Evolutionary conservation across 1,140 invertebrate genomes (phyloP), one percentile per base, ranked within the genome.

Genomic region (Drosophila rufa): DNA sequence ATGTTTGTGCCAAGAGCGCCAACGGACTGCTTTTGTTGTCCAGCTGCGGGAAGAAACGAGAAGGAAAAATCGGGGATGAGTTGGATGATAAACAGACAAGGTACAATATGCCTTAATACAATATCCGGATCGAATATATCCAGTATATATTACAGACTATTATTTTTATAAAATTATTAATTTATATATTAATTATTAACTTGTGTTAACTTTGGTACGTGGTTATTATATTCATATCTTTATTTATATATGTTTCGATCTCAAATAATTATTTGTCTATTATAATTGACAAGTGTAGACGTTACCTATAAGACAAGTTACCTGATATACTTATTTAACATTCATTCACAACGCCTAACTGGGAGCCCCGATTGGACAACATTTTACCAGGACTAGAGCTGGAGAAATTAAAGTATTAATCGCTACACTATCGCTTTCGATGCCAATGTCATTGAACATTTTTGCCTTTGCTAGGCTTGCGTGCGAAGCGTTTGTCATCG

Each of bases 11-110:
- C 75, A 99, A 94, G 30, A 99, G 94, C 30, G 98, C 98, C 91
- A 99, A 94, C 14, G 98, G 98, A 94, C 97, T 98, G 93, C 98
- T 98, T 94, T 99, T 98, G 57, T 97, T 97, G 93, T 99, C 98
- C 94, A 98, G 95, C 98, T 99, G 95, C 65, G 96, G 96, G 93
- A 94, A 94, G 93, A 94, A 66, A 85, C 14, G 92, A 57, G 51
- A 25, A 43, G 17, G 19, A 48, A 43, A 61, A 40, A 2, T 30
- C 12, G 11, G 47, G 56, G 4, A 57, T 55, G 36, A 25, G 38
- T 50, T 12, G 2, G n/a, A 14, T 38, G 33, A 38, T 15, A 38
- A 30, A 12, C 7, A 22, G 4, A 58, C 14, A 64, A 36, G 17
- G 22, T 25, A 22, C 17, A 55, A 36, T 45, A 36, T 65, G 36